These are phyloP conservation scores for Synergus japonicus DNA, from an alignment of 2,888 invertebrate genomes.

Conservation along the genomic window DNA sequence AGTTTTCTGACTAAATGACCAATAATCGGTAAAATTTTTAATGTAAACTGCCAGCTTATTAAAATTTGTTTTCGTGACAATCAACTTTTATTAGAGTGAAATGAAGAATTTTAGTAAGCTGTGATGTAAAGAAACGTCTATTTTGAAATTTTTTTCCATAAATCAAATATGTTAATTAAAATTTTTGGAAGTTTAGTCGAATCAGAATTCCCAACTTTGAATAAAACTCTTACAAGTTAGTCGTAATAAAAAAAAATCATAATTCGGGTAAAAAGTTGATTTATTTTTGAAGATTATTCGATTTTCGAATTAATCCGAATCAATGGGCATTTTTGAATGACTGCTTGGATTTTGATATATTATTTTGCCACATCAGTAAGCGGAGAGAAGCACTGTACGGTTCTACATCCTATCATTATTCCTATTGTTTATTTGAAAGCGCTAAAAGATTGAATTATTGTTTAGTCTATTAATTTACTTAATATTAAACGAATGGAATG, in stretches of 20 bases:
- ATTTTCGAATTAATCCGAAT: neutral
- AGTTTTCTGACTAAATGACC: neutral
- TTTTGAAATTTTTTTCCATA: neutral
- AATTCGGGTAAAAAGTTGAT: neutral
- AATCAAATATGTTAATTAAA: neutral
- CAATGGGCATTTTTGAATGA: constrained; percentile 21
- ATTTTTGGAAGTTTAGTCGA: neutral
- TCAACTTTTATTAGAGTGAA: neutral
- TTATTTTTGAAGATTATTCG: neutral
- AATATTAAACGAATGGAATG: constrained; percentile 73
- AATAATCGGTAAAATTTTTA: neutral
- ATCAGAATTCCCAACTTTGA: neutral
- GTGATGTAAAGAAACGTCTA: neutral
- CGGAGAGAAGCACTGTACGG: constrained; percentile 49
- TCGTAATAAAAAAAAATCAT: neutral
- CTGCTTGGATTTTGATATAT: constrained; percentile 29
- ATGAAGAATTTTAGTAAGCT: neutral
- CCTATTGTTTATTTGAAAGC: constrained; percentile 42
- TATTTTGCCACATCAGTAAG: constrained; percentile 37
- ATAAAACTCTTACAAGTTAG: neutral
- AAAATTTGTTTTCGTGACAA: neutral
- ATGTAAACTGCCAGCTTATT: neutral
- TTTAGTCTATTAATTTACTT: constrained; percentile 75
- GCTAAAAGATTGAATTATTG: constrained; percentile 54
- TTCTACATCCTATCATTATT: constrained; percentile 49